Percentiles rank a stretch among this genome's conserved stretches.
These are phyloP conservation scores for Urocynchramus pylzowi DNA, from an alignment of 2,113 vertebrate genomes.

Conservation along the genomic window DNA sequence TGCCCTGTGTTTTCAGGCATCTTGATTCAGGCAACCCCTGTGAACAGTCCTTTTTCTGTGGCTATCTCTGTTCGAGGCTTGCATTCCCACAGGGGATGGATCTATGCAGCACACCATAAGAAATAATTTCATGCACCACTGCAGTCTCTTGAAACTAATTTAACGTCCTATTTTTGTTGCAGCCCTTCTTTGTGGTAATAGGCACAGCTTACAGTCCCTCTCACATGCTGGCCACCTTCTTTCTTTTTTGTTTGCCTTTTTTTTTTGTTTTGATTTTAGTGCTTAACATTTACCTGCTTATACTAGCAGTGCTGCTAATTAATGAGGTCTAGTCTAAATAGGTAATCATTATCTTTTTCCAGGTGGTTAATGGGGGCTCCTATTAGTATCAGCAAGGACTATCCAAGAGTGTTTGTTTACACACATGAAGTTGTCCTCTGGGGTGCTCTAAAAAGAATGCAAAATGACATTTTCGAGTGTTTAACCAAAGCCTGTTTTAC, in stretches of 20 bases:
- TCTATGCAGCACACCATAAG: slow-evolving; percentile 76
- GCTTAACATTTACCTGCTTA: slow-evolving; percentile 14
- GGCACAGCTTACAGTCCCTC: slow-evolving; percentile 32
- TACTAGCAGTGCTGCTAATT: slow-evolving; percentile 47
- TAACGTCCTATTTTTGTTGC: slow-evolving; percentile 73
- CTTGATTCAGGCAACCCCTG: neutral
- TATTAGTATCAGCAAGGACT: neutral
- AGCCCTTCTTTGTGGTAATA: slow-evolving; percentile 53
- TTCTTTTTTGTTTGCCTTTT: neutral
- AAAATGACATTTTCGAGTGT: neutral
- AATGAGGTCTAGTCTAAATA: slow-evolving; percentile 29
- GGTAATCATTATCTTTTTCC: slow-evolving; percentile 29
- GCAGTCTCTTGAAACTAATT: slow-evolving; percentile 82
- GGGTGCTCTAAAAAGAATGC: neutral
- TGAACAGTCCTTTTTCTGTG: slow-evolving; percentile 8
- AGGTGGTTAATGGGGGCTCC: slow-evolving; percentile 1
- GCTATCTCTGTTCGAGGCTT: slow-evolving; percentile 62
- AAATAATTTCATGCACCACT: slow-evolving; percentile 87
- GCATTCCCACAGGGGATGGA: slow-evolving; percentile 66
- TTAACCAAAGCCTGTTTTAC: neutral
- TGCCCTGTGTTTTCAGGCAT: neutral
- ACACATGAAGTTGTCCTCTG: slow-evolving; percentile 27
- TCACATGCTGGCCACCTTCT: neutral
- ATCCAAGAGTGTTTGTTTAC: slow-evolving; percentile 26
- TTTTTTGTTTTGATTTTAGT: neutral